Evolutionary conservation across 2,797 vertebrate species (phyloP), one percentile per base, ranked within the genome.

Genomic region (Coregonus suidteri): DNA sequence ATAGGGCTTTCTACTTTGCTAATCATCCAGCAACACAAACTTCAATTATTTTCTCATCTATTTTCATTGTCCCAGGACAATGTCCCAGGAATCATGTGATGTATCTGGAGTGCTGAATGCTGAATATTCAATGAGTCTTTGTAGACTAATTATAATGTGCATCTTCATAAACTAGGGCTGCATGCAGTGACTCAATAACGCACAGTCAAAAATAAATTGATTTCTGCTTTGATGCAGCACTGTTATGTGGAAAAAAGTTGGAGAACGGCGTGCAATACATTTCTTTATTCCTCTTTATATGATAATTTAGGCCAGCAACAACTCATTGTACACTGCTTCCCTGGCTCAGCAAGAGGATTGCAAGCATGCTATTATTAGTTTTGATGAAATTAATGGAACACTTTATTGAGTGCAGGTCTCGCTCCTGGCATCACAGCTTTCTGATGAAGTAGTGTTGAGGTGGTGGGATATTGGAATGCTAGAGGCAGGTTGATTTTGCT

Each of bases 121-220:
- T 92, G 89, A 91, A 93, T 93, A 93, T 93, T 91, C 91, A 92
- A 88, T 62, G 71, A 87, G 83, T 89, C 88, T 90, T 90, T 91
- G 89, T 88, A 89, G 85, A 87, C 88, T 92, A 92, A 93, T 91
- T 92, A 92, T 89, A 88, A 84, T 79, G 83, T 88, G 87, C 87
- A 82, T 88, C 86, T 91, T 90, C 83, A 85, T 92, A 89, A 91
- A 90, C 88, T 90, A 89, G 16, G 87, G 86, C 88, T 86, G 72
- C 85, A 91, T 85, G 88, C n/a, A 20, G 90, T 70, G 90, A 86
- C 90, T 90, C 90, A 90, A 87, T 82, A 88, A 87, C 71, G 83
- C 85, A 86, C 79, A 81, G 84, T 79, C 83, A 80, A 80, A 90
- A 91, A 88, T 90, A 88, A 90, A 92, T 90, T 81, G 86, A 87